Conservation (phyloP, 2,113 vertebrate species). For the Aspidoscelis tigris region DNA sequence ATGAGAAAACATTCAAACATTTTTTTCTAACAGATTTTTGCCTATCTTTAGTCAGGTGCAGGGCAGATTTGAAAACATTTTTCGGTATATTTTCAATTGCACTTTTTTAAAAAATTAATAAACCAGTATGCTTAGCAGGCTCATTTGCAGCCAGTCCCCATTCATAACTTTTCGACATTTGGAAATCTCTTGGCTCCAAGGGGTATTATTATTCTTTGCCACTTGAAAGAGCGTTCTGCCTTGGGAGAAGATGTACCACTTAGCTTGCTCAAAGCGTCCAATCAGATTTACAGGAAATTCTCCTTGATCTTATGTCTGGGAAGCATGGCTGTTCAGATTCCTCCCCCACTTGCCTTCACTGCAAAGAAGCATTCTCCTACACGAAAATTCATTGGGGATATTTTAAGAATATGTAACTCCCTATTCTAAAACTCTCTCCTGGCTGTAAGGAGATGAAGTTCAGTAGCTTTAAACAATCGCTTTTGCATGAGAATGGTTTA, state of each 20-base stretch:
- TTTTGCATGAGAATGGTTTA: conserved; percentile 49
- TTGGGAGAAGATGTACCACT: conserved; percentile 23
- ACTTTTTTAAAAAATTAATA: conserved; percentile 44
- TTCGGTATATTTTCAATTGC: background rate
- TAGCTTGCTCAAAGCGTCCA: conserved; percentile 38
- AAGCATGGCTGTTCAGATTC: conserved; percentile 29
- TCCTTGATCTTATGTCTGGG: conserved; percentile 37
- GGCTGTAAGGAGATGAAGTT: conserved; percentile 4
- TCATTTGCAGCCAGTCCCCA: conserved; percentile 43
- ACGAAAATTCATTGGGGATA: conserved; percentile 25
- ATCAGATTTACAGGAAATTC: conserved; percentile 19
- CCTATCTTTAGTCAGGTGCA: too few relatives aligned
- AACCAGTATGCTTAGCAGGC: conserved; percentile 31
- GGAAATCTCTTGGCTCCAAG: conserved; percentile 13
- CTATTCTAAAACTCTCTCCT: conserved; percentile 16
- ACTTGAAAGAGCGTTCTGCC: conserved; percentile 18
- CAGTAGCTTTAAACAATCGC: background rate
- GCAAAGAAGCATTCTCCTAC: conserved; percentile 28
- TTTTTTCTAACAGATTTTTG: too few relatives aligned
- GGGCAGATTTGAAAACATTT: background rate
- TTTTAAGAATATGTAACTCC: conserved; percentile 27
- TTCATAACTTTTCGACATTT: conserved; percentile 34
- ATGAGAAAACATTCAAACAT: too few relatives aligned
- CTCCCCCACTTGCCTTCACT: conserved; percentile 47
- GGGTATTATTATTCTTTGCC: conserved; percentile 5